Evolutionary conservation across 2,113 vertebrate genomes (phyloP).

Genomic region (Chrysemys picta): DNA sequence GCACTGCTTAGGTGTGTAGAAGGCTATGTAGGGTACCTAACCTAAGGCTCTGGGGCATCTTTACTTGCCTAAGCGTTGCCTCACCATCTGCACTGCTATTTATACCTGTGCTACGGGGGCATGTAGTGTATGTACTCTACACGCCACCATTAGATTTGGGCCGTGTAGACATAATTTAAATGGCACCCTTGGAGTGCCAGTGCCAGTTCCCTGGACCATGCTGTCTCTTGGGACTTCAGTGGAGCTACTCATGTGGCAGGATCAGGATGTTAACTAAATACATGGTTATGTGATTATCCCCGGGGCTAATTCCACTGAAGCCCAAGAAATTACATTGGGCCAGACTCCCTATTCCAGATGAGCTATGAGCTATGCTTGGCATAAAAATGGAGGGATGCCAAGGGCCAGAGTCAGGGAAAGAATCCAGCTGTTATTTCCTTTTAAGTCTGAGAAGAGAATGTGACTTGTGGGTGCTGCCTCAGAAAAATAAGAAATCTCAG

Average conservation of each 20-base stretch:
- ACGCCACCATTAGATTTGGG: neutral
- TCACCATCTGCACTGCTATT: neutral
- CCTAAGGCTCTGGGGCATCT: neutral
- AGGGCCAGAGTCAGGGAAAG: neutral
- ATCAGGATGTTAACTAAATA: neutral
- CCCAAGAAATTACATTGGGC: neutral
- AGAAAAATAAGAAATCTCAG: neutral
- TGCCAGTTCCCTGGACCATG: neutral
- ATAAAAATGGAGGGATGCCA: neutral
- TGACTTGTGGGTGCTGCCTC: neutral
- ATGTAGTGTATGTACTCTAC: neutral
- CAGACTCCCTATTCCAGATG: neutral
- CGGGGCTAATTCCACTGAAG: neutral
- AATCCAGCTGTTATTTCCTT: neutral
- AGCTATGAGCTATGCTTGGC: neutral
- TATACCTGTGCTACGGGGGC: neutral
- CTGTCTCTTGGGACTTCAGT: neutral
- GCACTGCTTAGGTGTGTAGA: neutral
- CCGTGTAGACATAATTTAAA: neutral
- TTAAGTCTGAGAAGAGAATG: neutral
- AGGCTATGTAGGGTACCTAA: neutral
- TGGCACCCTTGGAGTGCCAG: neutral
- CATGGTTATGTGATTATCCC: neutral
- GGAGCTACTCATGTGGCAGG: neutral
- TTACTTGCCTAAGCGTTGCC: neutral